Base-by-base conservation (phyloP, 2,797 vertebrate species). In the Danionella dracula region DNA sequence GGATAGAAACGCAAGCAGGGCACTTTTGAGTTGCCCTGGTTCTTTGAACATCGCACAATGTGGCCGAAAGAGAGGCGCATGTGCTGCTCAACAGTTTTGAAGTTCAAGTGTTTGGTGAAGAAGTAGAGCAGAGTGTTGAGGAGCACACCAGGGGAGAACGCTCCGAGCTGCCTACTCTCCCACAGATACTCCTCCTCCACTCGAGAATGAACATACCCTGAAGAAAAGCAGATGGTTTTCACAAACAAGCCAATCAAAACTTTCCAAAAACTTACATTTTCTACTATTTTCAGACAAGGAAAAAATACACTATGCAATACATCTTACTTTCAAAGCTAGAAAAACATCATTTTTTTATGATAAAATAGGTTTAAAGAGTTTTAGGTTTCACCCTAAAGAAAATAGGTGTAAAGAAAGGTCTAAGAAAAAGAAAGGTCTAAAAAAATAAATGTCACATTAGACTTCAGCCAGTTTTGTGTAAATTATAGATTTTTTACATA, bases 51-150 rank as follows among this genome's bases (percentile, higher is more conserved):
- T 66, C 95, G 92, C 91, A 98, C 95, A 55, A 99, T 91, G 0
- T 95, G 94, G 15, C 94, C 93, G 63, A 99, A 98, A 70, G 97
- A 99, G 2, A 99, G 92, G 79, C 94, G 94, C 62, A 89, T 89
- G 82, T 99, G 96, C 82, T 98, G 93, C 66, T 87, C 89, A 78
- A 93, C 90, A 20, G 91, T 92, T 82, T 90, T 93, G 70, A 98
- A 90, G 83, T 92, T 93, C 68, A 98, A 98, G 70, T 91, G 92
- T 86, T 98, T 99, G 84, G 95, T 97, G 86, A 93, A 96, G 90
- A 99, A 99, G 85, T 94, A 99, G 1, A 99, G 89, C 76, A 99
- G 89, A 0, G 97, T 99, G 85, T 99, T 99, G 84, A 99, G 87
- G 59, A 99, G 92, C 73, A 99, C 96, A 0, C 94, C 95, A 62